Base-by-base conservation (phyloP, 2,888 invertebrate genomes). In the Stenotaenia linearis region DNA sequence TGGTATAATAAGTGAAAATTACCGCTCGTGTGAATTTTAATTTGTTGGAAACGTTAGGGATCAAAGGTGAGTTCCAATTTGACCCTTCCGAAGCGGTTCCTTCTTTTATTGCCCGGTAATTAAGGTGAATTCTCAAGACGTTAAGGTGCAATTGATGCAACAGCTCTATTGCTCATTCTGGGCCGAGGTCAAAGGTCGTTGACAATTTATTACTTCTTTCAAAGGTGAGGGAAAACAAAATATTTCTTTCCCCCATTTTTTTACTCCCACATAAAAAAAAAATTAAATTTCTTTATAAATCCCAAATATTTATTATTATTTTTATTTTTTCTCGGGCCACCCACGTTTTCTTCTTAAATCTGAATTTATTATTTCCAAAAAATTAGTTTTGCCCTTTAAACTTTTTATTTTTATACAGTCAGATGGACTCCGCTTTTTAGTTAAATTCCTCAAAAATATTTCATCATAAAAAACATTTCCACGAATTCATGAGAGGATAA, bases 81-180 rank as follows among this genome's bases (percentile, higher is more conserved):
- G 61, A 61, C 61, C 61, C 23, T 61, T 61, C 25, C 23, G 25
- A 61, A 25, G 61, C 61, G 61, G 61, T 61, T 25, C 61, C 23
- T 61, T 61, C 61, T 61, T 61, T 61, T 61, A 61, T 61, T 61
- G 61, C 61, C 61, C 61, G 61, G 61, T 61, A 61, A 61, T 61
- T 61, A 61, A 61, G 61, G 61, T 61, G 61, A 61, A 61, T 61
- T 61, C 61, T 61, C 61, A 3, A 61, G 61, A 61, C 61, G 21
- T 61, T 61, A 61, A 61, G 61, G 61, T 61, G 61, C 61, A 61
- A 61, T 61, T 61, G 61, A 61, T 61, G 61, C 61, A 61, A 61
- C 61, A 61, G 61, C 61, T 61, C 61, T 61, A 61, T 61, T 61
- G 61, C 61, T 61, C 61, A 23, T 61, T 61, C 61, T 61, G 25